Base-by-base conservation (phyloP, 2,888 invertebrate genomes). In the Fissipunctia ypsillon region DNA sequence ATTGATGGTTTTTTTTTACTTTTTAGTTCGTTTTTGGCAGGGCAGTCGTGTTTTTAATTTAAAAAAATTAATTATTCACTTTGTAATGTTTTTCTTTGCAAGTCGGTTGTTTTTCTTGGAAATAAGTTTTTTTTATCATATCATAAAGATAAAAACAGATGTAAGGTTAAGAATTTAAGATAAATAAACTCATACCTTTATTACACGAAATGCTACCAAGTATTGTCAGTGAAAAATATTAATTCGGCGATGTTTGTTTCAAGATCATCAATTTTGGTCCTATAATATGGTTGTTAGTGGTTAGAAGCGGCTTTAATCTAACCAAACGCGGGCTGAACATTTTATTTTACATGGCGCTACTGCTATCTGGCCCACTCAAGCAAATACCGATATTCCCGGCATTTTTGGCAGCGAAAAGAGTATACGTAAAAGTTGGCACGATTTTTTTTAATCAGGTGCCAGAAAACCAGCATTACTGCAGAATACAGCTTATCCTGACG, bases 351-450 rank as follows among this genome's bases (percentile, higher is more conserved):
- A 63, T 61, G 43, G 63, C 19, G 1, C 10, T 12, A 25, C 22
- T 63, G 9, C 25, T 5, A 28, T 38, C 22, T 14, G 5, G 16
- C 10, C 16, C 38, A 25, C 10, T 6, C 14, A 22, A 41, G 19
- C 5, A 56, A 70, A 43, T 35, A 38, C 22, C 5, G 12, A 25
- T 45, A 35, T 59, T 16, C 0, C 22, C 3, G 3, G 14, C 19
- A 35, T 60, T 52, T 59, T 73, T 73, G 72, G 72, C 74, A 73
- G 43, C 52, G 16, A 28, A 38, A 16, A 12, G 14, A 54, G 10
- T 31, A 65, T 56, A 31, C 9, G 25, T 48, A 31, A 31, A n/a
- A 66, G 22, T 73, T 74, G 76, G 67, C 73, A 67, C 48, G 1
- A 5, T 31, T 22, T 41, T 41, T 28, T 35, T 38, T 2, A 22